Conservation (phyloP, 2,888 invertebrate genomes). For the Netelia inedita region DNA sequence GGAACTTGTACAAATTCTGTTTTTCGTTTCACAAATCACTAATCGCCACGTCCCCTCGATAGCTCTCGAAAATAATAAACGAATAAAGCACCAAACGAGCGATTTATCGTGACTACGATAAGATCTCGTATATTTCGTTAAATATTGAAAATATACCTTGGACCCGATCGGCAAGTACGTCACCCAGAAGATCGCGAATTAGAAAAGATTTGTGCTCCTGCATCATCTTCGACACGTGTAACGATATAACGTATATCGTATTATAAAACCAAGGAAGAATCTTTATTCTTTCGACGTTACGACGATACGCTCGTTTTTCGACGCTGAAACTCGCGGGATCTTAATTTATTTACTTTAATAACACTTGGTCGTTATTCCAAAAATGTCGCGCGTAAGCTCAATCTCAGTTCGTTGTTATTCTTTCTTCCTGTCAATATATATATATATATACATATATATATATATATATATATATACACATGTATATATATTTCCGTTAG, state of each 20-base stretch:
- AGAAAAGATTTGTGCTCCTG: constrained; percentile 91
- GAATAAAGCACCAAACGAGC: not conserved
- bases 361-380: constrained; percentile 7
- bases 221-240: constrained; percentile 76
- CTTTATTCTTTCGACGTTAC: not conserved
- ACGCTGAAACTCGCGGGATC: not conserved
- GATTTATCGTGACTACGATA: not conserved
- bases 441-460: not conserved
- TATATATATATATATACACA: too few species aligned
- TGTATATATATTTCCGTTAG: not conserved
- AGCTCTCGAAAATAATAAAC: not conserved
- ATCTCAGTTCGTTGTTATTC: not conserved
- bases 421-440: not conserved
- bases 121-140: not conserved
- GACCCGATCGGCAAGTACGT: constrained; percentile 87
- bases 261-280: constrained; percentile 38
- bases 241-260: constrained; percentile 20
- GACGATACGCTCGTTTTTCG: constrained; percentile 1
- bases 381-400: not conserved
- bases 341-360: not conserved
- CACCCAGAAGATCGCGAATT: constrained; percentile 93
- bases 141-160: constrained; percentile 84
- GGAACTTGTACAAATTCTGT: too few species aligned
- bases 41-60: not conserved
- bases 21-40: not conserved